Conservation (phyloP, 2,888 invertebrate species). For the Cephus sareptanus region DNA sequence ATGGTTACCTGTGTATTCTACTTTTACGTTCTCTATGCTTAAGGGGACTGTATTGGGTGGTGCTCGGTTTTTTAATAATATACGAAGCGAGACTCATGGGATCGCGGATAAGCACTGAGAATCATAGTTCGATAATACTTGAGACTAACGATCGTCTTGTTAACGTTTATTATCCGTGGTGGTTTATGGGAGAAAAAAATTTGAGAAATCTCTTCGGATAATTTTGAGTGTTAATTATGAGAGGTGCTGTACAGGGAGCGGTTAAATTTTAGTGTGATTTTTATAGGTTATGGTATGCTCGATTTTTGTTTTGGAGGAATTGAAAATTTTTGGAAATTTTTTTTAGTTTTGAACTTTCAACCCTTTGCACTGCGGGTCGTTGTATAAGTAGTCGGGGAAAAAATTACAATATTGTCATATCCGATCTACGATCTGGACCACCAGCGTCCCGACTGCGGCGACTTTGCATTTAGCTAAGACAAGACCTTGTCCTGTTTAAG, state of each 20-base stretch:
- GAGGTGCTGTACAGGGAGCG: too few relatives aligned
- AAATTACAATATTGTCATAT: too few relatives aligned
- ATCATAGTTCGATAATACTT: background rate
- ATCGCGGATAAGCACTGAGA: background rate
- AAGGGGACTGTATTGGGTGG: conserved; percentile 13
- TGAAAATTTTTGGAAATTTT: background rate
- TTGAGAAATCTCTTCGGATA: background rate
- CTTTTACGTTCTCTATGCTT: too few relatives aligned
- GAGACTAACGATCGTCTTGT: background rate
- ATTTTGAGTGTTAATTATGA: background rate
- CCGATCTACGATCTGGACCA: background rate
- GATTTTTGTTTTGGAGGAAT: background rate
- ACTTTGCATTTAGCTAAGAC: conserved; percentile 46
- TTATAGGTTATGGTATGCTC: too few relatives aligned
- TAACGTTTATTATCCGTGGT: background rate
- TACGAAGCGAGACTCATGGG: conserved; percentile 26
- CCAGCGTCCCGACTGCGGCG: conserved; percentile 14
- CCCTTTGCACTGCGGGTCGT: too few relatives aligned
- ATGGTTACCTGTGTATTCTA: background rate
- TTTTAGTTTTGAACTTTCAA: background rate
- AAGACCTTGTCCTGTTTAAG: conserved; percentile 57
- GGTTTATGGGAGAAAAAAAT: background rate
- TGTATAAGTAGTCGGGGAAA: rapidly evolving
- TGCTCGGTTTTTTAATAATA: conserved; percentile 32
- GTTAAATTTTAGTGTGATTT: too few relatives aligned